phyloP scores from a whole-genome alignment of 2,797 vertebrate species.

The Artibeus lituratus region DNA sequence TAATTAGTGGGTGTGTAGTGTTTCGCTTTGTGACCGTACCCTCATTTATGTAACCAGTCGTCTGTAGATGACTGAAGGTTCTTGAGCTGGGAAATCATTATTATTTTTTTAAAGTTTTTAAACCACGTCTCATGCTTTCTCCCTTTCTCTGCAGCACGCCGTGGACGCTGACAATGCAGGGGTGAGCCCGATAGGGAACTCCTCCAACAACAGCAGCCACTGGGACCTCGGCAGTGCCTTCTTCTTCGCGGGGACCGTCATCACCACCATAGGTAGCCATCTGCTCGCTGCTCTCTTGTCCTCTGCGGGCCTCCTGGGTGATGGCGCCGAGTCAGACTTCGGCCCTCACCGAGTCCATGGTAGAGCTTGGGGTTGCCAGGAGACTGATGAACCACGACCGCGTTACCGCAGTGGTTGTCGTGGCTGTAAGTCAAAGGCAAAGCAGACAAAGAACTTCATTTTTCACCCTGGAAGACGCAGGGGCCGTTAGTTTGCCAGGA shows the following conservation, averaged over 20 bases:
- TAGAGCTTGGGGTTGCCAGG: background rate
- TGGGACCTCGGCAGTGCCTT: conserved; percentile 98
- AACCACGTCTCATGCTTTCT: background rate
- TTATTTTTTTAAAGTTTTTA: background rate
- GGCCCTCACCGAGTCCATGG: background rate
- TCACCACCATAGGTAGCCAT: conserved; percentile 95
- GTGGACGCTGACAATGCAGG: conserved; percentile 94
- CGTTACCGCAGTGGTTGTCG: background rate
- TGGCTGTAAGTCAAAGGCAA: background rate
- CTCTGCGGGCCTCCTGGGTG: background rate
- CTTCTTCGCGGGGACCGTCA: conserved; percentile 99
- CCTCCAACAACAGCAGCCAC: conserved; percentile 92
- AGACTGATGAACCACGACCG: background rate
- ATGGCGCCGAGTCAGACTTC: background rate
- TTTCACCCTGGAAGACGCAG: background rate
- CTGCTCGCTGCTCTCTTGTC: background rate
- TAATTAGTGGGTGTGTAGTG: background rate
- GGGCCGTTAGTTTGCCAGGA: background rate
- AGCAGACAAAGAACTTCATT: background rate
- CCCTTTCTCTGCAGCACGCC: conserved; percentile 87
- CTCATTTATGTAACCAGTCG: background rate
- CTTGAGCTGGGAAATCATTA: background rate
- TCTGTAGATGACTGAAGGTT: background rate
- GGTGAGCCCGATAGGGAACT: conserved; percentile 94
- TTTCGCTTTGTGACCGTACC: background rate